phyloP scores from a whole-genome alignment of 2,888 invertebrate genomes.

The Synergus itoensis region DNA sequence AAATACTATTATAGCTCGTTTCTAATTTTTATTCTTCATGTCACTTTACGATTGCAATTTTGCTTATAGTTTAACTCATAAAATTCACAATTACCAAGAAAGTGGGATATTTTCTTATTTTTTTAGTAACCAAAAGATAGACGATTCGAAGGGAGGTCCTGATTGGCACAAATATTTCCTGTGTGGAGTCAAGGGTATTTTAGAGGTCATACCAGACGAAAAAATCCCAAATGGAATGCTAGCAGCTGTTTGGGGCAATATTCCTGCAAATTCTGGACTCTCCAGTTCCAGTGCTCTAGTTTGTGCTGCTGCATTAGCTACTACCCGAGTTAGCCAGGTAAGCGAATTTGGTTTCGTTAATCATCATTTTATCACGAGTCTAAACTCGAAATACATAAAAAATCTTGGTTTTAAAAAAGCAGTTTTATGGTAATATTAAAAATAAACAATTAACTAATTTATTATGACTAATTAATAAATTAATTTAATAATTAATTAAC shows the following conservation, averaged over 20 bases:
- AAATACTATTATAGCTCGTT: too few relatives aligned
- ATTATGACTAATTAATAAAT: too few relatives aligned
- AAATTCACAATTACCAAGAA: background rate
- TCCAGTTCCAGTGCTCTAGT: conserved; percentile 99
- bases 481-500: too few relatives aligned
- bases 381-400: too few relatives aligned
- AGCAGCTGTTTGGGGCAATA: conserved; percentile 89
- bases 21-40: too few relatives aligned
- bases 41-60: too few relatives aligned
- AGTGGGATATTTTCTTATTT: conserved; percentile 76
- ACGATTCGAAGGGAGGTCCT: conserved; percentile 79
- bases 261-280: conserved; percentile 96
- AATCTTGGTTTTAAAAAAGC: too few relatives aligned
- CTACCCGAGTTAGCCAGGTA: conserved; percentile 83
- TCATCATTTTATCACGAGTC: too few relatives aligned
- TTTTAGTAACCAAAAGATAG: conserved; percentile 6
- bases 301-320: conserved; percentile 92
- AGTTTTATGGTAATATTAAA: too few relatives aligned
- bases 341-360: too few relatives aligned
- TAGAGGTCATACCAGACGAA: conserved; percentile 80
- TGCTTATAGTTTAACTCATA: too few relatives aligned
- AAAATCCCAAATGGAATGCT: conserved; percentile 82
- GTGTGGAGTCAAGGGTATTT: conserved; percentile 93
- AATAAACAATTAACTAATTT: too few relatives aligned
- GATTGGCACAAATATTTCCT: conserved; percentile 96